Base-by-base conservation (phyloP, 1,140 invertebrate genomes). In the Pogonomyrmex barbatus region DNA sequence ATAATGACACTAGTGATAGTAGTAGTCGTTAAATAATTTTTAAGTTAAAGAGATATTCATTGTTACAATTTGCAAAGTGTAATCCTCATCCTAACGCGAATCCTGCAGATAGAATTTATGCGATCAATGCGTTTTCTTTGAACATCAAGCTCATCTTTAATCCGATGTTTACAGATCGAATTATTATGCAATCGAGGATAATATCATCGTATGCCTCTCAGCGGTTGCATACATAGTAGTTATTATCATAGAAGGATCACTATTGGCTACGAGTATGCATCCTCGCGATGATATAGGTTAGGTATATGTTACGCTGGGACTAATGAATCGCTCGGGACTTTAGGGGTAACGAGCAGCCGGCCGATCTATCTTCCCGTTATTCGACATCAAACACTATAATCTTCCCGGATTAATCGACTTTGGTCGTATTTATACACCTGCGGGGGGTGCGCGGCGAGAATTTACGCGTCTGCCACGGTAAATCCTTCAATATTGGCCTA, bases 311-410 rank as follows among this genome's bases (percentile, higher is more conserved):
- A 70, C 63, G 45, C 17, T 36, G 73, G 63, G 79, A 88, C 86
- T 85, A 85, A 88, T 88, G 86, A 70, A 84, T 88, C 87, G 87
- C 87, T 24, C 50, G 71, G 73, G 87, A 88, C 71, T 88, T 85
- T 71, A 63, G 60, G 63, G 52, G 70, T 88, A 87, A 75, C 81
- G 56, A 85, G 56, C 75, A 88, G 50, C 54, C 77, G 56, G 56
- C 86, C 78, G 62, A 84, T 76, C 86, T 68, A 76, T 88, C 79
- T 83, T 71, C 78, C 85, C 86, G 78, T 88, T 88, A 88, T 88
- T 88, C 79, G 87, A 88, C 77, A 79, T 88, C 87, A 88, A 84
- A 76, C 87, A 73, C 70, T 85, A 71, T 88, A 88, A 88, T 88
- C 87, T 84, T 88, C 54, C 50, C 73, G 47, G 79, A 78, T 88